Conservation (phyloP, 2,113 vertebrate species). For the Platysteira castanea region DNA sequence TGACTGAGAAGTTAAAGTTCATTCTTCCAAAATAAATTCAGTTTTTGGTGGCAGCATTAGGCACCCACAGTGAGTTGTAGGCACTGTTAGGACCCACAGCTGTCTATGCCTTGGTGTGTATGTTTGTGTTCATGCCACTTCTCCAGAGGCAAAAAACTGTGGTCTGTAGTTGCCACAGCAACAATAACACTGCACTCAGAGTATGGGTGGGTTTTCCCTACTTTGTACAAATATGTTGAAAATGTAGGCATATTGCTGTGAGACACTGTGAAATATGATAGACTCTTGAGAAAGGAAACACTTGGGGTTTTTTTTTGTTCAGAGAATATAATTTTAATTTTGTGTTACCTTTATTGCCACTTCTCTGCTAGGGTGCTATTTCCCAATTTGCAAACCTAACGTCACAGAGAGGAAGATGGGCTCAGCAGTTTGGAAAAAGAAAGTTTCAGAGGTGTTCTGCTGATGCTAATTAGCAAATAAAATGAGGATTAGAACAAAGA, state of each 20-base stretch:
- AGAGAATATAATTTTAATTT: not conserved
- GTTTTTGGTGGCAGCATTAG: not conserved
- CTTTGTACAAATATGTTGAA: not conserved
- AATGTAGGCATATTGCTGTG: not conserved
- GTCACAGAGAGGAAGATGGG: not conserved
- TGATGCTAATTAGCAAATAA: not conserved
- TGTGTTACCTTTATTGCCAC: not conserved
- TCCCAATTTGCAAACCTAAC: not conserved
- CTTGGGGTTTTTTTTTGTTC: not conserved
- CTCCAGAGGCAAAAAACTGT: not conserved
- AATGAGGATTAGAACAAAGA: not conserved
- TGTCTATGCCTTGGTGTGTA: not conserved
- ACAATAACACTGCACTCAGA: not conserved
- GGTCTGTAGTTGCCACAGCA: slow-evolving; percentile 22
- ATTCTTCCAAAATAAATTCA: not conserved
- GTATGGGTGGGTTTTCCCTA: not conserved
- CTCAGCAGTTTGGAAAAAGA: not conserved
- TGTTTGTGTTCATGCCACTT: not conserved
- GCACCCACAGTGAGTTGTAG: not conserved
- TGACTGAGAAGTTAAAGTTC: not conserved
- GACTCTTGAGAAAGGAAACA: not conserved
- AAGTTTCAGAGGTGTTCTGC: not conserved
- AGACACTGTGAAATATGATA: not conserved
- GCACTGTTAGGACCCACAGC: not conserved
- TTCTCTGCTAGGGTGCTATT: not conserved